A percentile compares a stretch with the other conserved stretches of the same genome.
phyloP scores from a whole-genome alignment of 2,888 invertebrate genomes.

The Maniola hyperantus region DNA sequence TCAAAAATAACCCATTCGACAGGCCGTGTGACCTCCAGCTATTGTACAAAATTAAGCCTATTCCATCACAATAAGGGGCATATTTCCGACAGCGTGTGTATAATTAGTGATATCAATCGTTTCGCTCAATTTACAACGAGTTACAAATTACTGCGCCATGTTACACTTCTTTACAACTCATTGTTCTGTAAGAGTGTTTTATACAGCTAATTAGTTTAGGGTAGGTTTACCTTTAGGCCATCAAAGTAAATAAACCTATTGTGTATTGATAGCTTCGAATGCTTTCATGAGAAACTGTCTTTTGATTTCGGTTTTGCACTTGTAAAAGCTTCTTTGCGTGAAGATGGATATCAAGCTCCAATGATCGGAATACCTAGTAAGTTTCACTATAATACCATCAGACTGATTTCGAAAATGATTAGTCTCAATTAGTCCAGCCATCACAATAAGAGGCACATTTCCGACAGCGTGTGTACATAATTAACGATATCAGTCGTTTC shows the following conservation, averaged over 20 bases:
- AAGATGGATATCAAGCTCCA: no score
- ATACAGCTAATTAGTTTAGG: neutral
- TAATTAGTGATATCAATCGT: constrained; percentile 5
- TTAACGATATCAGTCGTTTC: neutral
- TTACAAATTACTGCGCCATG: constrained; percentile 17
- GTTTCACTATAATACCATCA: no score
- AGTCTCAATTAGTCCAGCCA: no score
- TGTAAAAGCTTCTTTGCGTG: neutral
- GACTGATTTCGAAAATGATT: no score
- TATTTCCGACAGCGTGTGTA: constrained; percentile 6
- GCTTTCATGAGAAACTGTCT: no score
- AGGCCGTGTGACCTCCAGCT: neutral
- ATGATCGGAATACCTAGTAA: no score
- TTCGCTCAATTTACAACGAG: constrained; percentile 2
- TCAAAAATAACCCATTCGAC: neutral
- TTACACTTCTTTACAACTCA: constrained; percentile 8
- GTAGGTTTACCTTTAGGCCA: neutral
- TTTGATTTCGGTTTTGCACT: no score
- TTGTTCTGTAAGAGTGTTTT: constrained; percentile 5
- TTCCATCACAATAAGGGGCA: neutral
- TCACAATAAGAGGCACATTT: no score
- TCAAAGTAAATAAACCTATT: neutral
- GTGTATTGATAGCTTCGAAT: neutral
- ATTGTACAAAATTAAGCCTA: neutral
- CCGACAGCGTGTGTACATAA: no score